phyloP scores from a whole-genome alignment of 2,888 invertebrate genomes.

The Nemurella pictetii region DNA sequence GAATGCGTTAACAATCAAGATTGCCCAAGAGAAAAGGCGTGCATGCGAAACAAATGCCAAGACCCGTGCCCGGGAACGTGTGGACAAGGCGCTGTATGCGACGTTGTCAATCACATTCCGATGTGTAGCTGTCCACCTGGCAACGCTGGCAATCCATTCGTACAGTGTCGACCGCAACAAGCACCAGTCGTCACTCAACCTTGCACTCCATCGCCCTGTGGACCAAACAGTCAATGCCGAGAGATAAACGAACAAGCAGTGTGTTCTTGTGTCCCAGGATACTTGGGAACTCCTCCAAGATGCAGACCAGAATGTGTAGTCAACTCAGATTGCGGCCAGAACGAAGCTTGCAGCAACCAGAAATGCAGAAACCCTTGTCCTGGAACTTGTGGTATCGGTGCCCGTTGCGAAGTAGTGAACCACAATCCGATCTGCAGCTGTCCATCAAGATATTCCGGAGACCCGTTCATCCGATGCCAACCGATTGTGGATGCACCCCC shows the following conservation, averaged over 20 bases:
- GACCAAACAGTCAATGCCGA: slow-evolving; percentile 56
- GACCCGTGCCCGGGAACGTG: slow-evolving; percentile 74
- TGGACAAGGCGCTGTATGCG: slow-evolving; percentile 69
- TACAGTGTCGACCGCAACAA: slow-evolving; percentile 58
- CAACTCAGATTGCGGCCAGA: slow-evolving; percentile 57
- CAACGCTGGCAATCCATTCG: slow-evolving; percentile 70
- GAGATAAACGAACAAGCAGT: slow-evolving; percentile 55
- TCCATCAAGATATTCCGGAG: slow-evolving; percentile 67
- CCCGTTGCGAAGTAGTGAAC: slow-evolving; percentile 71
- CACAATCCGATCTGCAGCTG: slow-evolving; percentile 80
- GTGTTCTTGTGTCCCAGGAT: slow-evolving; percentile 56
- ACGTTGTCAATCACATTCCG: slow-evolving; percentile 71
- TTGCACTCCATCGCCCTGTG: slow-evolving; percentile 62
- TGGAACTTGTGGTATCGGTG: slow-evolving; percentile 63
- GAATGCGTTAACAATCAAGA: slow-evolving; percentile 71
- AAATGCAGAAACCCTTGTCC: slow-evolving; percentile 59
- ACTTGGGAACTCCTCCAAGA: slow-evolving; percentile 56
- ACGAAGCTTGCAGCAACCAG: slow-evolving; percentile 58
- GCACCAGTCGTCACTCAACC: slow-evolving; percentile 60
- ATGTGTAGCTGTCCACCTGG: slow-evolving; percentile 65
- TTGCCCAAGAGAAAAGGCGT: slow-evolving; percentile 66
- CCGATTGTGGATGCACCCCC: slow-evolving; percentile 47
- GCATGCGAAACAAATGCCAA: slow-evolving; percentile 67
- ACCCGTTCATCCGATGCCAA: slow-evolving; percentile 71
- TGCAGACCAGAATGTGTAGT: slow-evolving; percentile 58